Base-by-base conservation (phyloP, 2,113 vertebrate genomes). In the Catharus fuscescens region DNA sequence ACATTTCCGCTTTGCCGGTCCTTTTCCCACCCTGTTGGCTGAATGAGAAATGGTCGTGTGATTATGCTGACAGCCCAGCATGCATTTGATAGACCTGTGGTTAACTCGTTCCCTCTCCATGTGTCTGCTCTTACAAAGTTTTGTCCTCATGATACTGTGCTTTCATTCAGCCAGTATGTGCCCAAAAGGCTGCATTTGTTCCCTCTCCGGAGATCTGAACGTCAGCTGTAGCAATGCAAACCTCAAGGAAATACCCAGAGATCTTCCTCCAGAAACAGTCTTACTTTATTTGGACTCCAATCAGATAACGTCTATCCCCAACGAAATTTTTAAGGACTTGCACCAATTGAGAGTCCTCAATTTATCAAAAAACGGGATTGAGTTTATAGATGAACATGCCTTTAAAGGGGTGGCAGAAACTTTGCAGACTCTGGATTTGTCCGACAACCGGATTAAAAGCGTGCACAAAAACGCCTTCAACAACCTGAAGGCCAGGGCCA, bases 41-140 rank as follows among this genome's bases (percentile, higher is more conserved):
- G 91, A 98, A 97, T 97, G 96, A 98, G 97, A 97, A 97, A 94
- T 94, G 98, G 98, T 97, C 85, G 84, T 95, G 95, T 98, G 98
- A 99, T 99, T 99, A 99, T 99, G 99, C 98, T 98, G 98, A 98
- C 97, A 96, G 96, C 97, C 98, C 98, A 98, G 98, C 97, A 99
- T 99, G 99, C 98, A 99, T 99, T 98, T 99, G 98, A 98, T 99
- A 98, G 99, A 99, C 98, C 98, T 99, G 98, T 99, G 99, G 99
- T 98, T 99, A 97, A 99, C 99, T 74, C 99, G 98, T 92, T 99
- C 99, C 97, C 98, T 99, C 98, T 99, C 99, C 99, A 99, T 99
- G 99, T 99, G 99, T 98, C 98, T 99, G 97, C 98, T 99, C 96
- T 98, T 99, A 93, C 99, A 99, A 97, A 99, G 99, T 97, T 99